phyloP scores from a whole-genome alignment of 2,113 vertebrate genomes.

The Trematomus loennbergii region DNA sequence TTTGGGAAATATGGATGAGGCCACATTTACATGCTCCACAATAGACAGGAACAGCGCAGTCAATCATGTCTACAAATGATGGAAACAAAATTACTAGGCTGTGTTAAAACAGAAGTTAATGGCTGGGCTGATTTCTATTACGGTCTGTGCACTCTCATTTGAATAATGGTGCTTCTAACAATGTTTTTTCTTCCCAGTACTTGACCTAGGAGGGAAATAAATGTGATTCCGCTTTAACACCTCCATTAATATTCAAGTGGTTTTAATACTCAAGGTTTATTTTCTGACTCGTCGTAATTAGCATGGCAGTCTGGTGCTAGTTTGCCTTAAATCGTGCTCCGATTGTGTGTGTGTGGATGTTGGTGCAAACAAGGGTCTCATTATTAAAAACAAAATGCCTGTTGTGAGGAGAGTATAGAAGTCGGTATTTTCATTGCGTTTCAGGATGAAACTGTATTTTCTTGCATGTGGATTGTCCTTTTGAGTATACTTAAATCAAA shows the following conservation, averaged over 20 bases:
- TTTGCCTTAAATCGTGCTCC: conserved; percentile 61
- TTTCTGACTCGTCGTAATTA: conserved; percentile 71
- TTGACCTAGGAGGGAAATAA: conserved; percentile 77
- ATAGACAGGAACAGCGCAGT: conserved; percentile 56
- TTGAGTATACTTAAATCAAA: not conserved
- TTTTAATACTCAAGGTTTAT: conserved; percentile 77
- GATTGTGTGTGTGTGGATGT: conserved; percentile 51
- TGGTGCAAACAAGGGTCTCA: not conserved
- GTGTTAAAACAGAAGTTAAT: conserved; percentile 78
- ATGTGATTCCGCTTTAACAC: conserved; percentile 78
- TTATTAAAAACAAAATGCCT: conserved; percentile 7
- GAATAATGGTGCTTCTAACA: conserved; percentile 83
- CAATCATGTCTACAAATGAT: conserved; percentile 71
- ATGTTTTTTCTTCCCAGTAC: conserved; percentile 74
- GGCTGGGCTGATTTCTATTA: conserved; percentile 78
- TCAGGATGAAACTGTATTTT: not conserved
- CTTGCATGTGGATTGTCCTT: not conserved
- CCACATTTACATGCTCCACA: conserved; percentile 74
- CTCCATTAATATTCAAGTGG: conserved; percentile 84
- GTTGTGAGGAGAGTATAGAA: not conserved
- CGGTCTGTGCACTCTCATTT: conserved; percentile 81
- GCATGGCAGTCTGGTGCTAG: conserved; percentile 38
- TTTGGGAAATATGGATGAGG: conserved; percentile 68
- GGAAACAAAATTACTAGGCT: conserved; percentile 71
- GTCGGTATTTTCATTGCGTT: not conserved